A percentile compares a stretch with the other conserved stretches of the same genome.
These are phyloP conservation scores for Marisa cornuarietis DNA, from an alignment of 1,140 invertebrate species.

Conservation along the genomic window DNA sequence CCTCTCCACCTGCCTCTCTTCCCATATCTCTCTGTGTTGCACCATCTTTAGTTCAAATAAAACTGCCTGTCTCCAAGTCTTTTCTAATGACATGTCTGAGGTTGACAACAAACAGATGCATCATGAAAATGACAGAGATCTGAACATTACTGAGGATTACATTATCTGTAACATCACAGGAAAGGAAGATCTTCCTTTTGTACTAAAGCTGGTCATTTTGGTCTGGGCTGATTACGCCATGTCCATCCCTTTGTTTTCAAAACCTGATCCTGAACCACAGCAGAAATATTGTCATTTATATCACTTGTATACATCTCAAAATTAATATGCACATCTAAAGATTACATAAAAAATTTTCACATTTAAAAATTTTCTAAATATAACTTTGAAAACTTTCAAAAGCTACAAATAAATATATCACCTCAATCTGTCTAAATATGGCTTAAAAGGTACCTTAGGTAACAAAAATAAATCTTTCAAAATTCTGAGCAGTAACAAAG, in stretches of 20 bases:
- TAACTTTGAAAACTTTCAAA: too few relatives aligned
- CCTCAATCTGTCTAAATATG: too few relatives aligned
- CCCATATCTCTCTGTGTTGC: too few relatives aligned
- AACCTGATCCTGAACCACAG: slow-evolving; percentile 16
- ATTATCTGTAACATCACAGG: not conserved
- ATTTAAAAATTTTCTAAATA: not conserved
- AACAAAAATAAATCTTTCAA: too few relatives aligned
- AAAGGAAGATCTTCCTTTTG: not conserved
- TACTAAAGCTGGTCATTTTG: not conserved
- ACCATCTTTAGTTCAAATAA: too few relatives aligned
- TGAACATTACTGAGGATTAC: not conserved
- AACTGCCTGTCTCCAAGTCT: too few relatives aligned
- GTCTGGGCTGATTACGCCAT: not conserved
- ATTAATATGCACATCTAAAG: not conserved
- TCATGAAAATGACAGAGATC: not conserved
- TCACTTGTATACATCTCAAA: not conserved
- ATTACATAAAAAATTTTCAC: not conserved
- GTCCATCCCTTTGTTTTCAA: slow-evolving; percentile 22
- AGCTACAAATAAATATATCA: not conserved
- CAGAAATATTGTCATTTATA: not conserved
- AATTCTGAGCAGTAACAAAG: too few relatives aligned
- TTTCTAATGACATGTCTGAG: too few relatives aligned
- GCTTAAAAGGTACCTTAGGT: too few relatives aligned
- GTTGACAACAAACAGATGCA: too few relatives aligned
- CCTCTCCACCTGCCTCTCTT: too few relatives aligned